phyloP scores from a whole-genome alignment of 1,140 invertebrate genomes.

The Mycetomoellerius zeteki region DNA sequence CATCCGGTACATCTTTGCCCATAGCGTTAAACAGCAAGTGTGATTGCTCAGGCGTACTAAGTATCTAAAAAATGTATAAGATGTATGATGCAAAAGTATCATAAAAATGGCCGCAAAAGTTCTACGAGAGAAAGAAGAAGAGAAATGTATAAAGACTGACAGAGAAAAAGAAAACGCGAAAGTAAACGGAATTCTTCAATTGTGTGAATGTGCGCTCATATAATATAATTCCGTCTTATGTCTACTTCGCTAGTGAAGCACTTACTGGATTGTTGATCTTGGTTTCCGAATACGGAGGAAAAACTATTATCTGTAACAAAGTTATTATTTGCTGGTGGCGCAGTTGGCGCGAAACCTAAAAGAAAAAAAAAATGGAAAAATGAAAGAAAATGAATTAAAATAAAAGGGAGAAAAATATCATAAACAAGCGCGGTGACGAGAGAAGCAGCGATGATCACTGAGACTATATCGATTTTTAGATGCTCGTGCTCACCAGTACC shows the following conservation, averaged over 20 bases:
- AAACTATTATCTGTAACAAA: constrained; percentile 96
- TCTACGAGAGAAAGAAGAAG: constrained; percentile 49
- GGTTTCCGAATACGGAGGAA: constrained; percentile 93
- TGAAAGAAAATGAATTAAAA: constrained; percentile 72
- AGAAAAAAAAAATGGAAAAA: constrained; percentile 81
- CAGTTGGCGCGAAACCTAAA: constrained; percentile 88
- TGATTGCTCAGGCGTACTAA: constrained; percentile 58
- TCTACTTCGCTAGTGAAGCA: constrained; percentile 63
- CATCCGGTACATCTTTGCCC: constrained; percentile 10
- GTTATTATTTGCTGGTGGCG: constrained; percentile 89
- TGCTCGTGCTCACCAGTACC: constrained; percentile 88
- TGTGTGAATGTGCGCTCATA: constrained; percentile 34
- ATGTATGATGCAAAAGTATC: constrained; percentile 69
- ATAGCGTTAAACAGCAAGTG: constrained; percentile 40
- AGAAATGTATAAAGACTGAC: constrained; percentile 49
- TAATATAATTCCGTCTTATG: constrained; percentile 16
- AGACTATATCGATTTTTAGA: constrained; percentile 34
- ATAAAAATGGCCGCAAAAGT: constrained; percentile 61
- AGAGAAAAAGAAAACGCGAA: constrained; percentile 24
- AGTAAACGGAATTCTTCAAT: constrained; percentile 38
- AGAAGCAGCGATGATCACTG: constrained; percentile 55
- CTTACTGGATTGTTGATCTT: constrained; percentile 90
- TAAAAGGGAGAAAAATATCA: constrained; percentile 80
- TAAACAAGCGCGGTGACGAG: constrained; percentile 53
- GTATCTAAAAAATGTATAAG: constrained; percentile 51